A percentile compares a stretch with the other conserved stretches of the same genome.
Evolutionary conservation across 2,113 vertebrate species (phyloP).

Genomic region (Crotalus horridus): DNA sequence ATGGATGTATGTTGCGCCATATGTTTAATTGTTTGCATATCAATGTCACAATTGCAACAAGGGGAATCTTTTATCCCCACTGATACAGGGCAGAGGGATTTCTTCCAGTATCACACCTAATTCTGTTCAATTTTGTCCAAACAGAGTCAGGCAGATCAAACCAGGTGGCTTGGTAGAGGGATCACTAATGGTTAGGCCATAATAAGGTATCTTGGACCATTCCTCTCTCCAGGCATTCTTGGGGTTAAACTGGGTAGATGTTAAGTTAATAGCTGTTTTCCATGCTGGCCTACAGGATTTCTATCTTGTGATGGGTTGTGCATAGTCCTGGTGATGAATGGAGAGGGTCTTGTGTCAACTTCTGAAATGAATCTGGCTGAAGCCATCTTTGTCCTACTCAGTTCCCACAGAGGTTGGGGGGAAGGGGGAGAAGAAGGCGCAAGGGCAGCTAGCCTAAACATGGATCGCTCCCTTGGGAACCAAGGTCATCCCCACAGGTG

Average conservation of each 20-base stretch:
- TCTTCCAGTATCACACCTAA: neutral
- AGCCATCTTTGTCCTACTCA: no score
- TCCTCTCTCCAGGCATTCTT: neutral
- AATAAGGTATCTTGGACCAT: neutral
- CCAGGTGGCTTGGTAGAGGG: neutral
- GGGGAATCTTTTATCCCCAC: neutral
- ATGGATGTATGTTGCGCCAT: neutral
- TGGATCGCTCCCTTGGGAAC: no score
- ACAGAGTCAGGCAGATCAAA: neutral
- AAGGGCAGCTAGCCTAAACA: no score
- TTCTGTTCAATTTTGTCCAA: neutral
- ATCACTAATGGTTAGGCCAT: neutral
- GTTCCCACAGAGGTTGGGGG: no score
- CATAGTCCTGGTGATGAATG: neutral
- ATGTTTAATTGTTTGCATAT: neutral
- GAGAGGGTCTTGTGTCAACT: no score
- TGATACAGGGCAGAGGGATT: neutral
- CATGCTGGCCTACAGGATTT: neutral
- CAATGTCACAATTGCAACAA: neutral
- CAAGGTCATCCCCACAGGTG: no score
- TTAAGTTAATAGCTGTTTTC: neutral
- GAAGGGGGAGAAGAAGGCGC: no score
- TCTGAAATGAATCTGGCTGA: no score
- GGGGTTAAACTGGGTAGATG: neutral
- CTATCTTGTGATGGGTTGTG: neutral